Evolutionary conservation across 2,797 vertebrate genomes (phyloP), one percentile per base, ranked within the genome.

Genomic region (Girardinus metallicus): DNA sequence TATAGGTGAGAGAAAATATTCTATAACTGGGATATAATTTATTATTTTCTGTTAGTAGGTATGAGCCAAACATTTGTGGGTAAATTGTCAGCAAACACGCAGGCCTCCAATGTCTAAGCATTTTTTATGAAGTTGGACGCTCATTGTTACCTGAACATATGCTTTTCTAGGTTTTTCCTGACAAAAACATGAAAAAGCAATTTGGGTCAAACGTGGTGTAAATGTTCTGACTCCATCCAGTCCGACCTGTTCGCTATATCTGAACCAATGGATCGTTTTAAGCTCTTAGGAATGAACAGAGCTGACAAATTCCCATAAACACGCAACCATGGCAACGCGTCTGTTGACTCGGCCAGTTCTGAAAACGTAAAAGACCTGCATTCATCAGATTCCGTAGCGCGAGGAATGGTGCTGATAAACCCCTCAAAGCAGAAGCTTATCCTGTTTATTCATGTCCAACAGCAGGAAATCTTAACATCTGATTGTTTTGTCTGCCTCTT

Each of bases 401-500:
- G 31, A 74, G 11, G 77, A 36, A 62, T 36, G 0, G 1, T n/a
- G 2, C 0, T 36, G 81, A 83, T 79, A 79, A 72, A 62, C 1
- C 81, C 79, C 36, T 73, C 4, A 13, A 23, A 10, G 55, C 31
- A 75, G 39, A 8, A 4, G 26, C 26, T 44, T 70, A 31, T 53
- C n/a, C 4, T 31, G 66, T 36, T 53, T 46, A 16, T 39, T 74
- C 73, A 80, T 34, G n/a, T 31, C 43, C 9, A 9, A 2, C 12
- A 31, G 34, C 60, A 71, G 21, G 0, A 68, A 49, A 78, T 75
- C 51, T 11, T 41, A 73, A 44, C 53, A 74, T 53, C 34, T 44
- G 13, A 66, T 81, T 82, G 82, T 79, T 87, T 41, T 80, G 76
- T 60, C 60, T 76, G 11, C 26, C n/a, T 49, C 18, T 71, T 0